Evolutionary conservation across 1,140 invertebrate species (phyloP).

Genomic region (Antheraea mylitta): DNA sequence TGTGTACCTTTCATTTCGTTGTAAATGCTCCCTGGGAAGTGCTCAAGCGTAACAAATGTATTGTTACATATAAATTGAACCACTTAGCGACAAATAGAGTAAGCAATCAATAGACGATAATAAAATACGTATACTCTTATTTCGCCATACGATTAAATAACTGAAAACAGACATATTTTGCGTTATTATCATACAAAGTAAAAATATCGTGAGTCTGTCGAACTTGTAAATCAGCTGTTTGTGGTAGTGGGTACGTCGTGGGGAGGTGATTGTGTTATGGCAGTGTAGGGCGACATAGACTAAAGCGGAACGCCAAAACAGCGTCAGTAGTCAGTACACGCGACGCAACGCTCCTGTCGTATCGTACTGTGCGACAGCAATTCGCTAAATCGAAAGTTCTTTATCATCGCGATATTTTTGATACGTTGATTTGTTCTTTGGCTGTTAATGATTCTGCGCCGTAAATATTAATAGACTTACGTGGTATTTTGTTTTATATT

Average conservation of each 20-base stretch:
- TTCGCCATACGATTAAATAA: too few species aligned
- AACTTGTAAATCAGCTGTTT: slow-evolving; percentile 65
- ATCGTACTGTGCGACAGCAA: slow-evolving; percentile 33
- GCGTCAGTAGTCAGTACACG: slow-evolving; percentile 55
- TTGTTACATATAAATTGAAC: too few species aligned
- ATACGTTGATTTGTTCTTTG: slow-evolving; percentile 24
- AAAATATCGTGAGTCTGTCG: not conserved
- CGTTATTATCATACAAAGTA: too few species aligned
- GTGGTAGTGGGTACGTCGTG: slow-evolving; percentile 29
- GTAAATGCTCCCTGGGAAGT: too few species aligned
- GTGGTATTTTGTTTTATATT: not conserved
- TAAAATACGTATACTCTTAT: too few species aligned
- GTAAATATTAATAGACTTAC: not conserved
- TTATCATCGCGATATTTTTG: slow-evolving; percentile 29
- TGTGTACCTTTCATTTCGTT: too few species aligned
- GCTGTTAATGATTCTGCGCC: slow-evolving; percentile 11
- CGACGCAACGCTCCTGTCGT: slow-evolving; percentile 39
- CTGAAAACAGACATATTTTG: too few species aligned
- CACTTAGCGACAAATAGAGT: too few species aligned
- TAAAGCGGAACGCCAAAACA: slow-evolving; percentile 34
- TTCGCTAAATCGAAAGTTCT: slow-evolving; percentile 20
- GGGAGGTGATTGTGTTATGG: slow-evolving; percentile 38
- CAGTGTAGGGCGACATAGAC: slow-evolving; percentile 15
- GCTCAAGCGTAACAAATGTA: too few species aligned
- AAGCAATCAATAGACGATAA: too few species aligned